These are phyloP conservation scores for Xyliphius kryptos DNA, from an alignment of 2,113 vertebrate genomes.

Conservation along the genomic window DNA sequence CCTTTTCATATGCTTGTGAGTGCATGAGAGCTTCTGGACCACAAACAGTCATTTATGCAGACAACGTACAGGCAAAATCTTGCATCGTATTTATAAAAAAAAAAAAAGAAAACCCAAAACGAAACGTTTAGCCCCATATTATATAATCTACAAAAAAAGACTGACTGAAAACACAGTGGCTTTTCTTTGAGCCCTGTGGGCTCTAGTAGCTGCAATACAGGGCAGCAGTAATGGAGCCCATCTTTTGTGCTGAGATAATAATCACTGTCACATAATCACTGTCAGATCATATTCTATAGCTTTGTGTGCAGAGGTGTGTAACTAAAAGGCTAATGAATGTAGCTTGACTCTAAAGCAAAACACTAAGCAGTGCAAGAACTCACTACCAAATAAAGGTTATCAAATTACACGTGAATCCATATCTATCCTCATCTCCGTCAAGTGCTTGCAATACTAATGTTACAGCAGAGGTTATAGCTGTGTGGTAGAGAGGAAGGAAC, in stretches of 20 bases:
- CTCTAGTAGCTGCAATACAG: neutral
- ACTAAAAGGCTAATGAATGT: neutral
- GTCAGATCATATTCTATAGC: neutral
- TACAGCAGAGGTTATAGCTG: neutral
- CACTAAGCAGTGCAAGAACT: neutral
- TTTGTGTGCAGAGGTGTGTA: constrained; percentile 4
- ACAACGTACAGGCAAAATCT: neutral
- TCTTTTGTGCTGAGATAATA: constrained; percentile 6
- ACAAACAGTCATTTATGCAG: neutral
- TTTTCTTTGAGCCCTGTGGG: neutral
- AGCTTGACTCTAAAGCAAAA: neutral
- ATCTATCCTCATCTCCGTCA: neutral
- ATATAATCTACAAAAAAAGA: too few species aligned
- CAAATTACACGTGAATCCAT: neutral
- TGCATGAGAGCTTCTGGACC: neutral
- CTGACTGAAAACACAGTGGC: neutral
- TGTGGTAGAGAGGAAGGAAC: constrained; percentile 1
- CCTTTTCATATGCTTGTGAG: neutral
- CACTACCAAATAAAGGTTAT: neutral
- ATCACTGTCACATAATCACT: too few species aligned
- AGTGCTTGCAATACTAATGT: neutral
- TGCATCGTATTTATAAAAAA: too few species aligned
- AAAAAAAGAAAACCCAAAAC: too few species aligned
- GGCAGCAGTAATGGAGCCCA: neutral
- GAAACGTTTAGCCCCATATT: too few species aligned